Evolutionary conservation across 1,140 invertebrate genomes (phyloP), one percentile per base, ranked within the genome.

Genomic region (Dysdera silvatica): DNA sequence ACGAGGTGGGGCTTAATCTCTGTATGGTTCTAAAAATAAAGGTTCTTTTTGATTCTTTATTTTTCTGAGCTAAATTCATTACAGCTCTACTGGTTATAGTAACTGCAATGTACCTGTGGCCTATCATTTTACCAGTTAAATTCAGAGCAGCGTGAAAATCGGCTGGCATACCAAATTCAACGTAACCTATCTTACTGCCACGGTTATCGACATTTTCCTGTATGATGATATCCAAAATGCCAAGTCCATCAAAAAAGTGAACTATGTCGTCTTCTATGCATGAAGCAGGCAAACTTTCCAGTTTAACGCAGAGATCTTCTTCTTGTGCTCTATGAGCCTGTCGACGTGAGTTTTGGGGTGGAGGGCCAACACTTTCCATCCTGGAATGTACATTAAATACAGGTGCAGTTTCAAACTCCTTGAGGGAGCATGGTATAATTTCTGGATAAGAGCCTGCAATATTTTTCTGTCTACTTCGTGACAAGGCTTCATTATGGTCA

Each of bases 201-300:
- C 78, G 59, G 76, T 73, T 79, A 12, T 81, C 80, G 64, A 82
- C 82, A 29, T 80, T 79, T 23, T 82, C 71, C 16, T 83, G 81
- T n/a, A 91, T 83, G 24, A 86, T 83, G 1, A 87, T 75, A 55
- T 82, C 77, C 18, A 78, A 73, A 7, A 90, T 77, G 3, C 85
- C 83, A 71, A 83, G 84, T 0, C 85, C 83, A 5, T 81, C 82
- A 70, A 90, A 89, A 51, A 87, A 79, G 68, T 87, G 85, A 20
- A 84, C 82, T 7, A 91, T 83, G 67, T 90, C 87, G 61, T 85
- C 82, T 70, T 88, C 85, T 71, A 85, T 87, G 35, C 84, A 82
- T 66, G 84, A 84, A n/a, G 82, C 80, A 0, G 88, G 87, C 18
- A 90, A 68, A 43, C 88, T 85, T 51, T 84, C 79, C 0, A 90